Evolutionary conservation across 1,140 invertebrate genomes (phyloP), one percentile per base, ranked within the genome.

Genomic region (Nephotettix cincticeps): DNA sequence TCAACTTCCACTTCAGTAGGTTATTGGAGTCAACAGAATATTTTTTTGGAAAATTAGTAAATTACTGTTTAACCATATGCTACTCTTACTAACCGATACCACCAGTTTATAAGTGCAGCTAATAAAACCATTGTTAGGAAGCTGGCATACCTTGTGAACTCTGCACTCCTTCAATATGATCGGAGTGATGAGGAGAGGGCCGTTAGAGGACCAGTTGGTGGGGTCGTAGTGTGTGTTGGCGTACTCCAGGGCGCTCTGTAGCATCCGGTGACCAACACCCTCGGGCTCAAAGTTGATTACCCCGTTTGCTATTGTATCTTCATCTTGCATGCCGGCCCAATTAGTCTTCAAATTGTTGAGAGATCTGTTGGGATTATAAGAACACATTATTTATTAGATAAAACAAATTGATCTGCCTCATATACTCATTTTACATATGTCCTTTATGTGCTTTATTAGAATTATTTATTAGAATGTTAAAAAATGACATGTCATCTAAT

Each of bases 251-350:
- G 45, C 47, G 27, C 27, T 40, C 43, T 64, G 63, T n/a, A 71
- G 29, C 17, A 64, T 47, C 9, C 21, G 9, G 29, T 71, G 58
- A 21, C 27, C 30, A 21, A 29, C n/a, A 19, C 65, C 65, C 1
- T 43, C 27, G 47, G 36, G 43, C 11, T 71, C 61, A 29, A 71
- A 71, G 47, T 71, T 36, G 21, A 71, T 27, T 6, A 66, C 70
- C 9, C 70, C 70, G 13, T 21, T 65, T 1, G 29, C 70, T 21
- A 71, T 32, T 17, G 21, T 30, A 4, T 25, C 27, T 9, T 14
- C 27, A 27, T 71, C 61, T 21, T 71, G 61, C 21, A 61, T 63
- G 19, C 70, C 70, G n/a, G 63, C 63, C 28, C 47, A 71, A 32
- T 71, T 66, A 14, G 13, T 25, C 19, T 29, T 29, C 21, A 71